Base-by-base conservation (phyloP, 2,888 invertebrate genomes). In the Oxytorus armatus region DNA sequence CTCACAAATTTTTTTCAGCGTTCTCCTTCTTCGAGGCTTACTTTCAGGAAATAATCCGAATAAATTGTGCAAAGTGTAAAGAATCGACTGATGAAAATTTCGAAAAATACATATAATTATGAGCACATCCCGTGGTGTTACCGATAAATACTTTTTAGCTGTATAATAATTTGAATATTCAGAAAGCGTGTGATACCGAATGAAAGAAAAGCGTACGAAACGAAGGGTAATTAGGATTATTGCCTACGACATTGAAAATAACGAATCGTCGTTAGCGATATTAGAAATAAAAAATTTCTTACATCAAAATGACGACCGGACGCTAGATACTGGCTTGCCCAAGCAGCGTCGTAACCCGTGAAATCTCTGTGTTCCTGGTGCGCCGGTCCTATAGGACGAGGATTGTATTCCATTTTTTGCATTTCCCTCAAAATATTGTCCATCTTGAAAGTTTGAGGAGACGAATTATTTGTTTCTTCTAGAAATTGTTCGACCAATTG, bases 371-470 rank as follows among this genome's bases (percentile, higher is more conserved):
- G 42, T 68, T 59, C 72, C 57, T 63, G 77, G 11, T 51, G 61
- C 10, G 23, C 57, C 7, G 63, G 25, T 91, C 33, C 92, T 88
- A 74, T 55, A 11, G 51, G 44, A 8, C 51, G 68, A 1, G 79
- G 82, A 51, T 70, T 49, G 21, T 76, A 82, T 33, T 82, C 79
- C 42, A 79, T 77, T 29, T 79, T 65, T 90, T 97, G 95, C 94
- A 98, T 96, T 92, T 97, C 98, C 86, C 97, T 95, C 74, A 98
- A 92, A 75, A 97, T 92, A 23, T 94, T 94, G 87, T 97, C 97
- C 98, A 98, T 98, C 89, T 96, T 96, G 91, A 98, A 98, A 1
- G 97, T 96, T 92, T 96, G 95, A 4, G 95, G 95, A 25, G 93
- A 90, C 8, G 90, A 73, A 29, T 88, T 80, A 4, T 63, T 74